phyloP scores from a whole-genome alignment of 2,797 vertebrate genomes.

The Myioborus miniatus region DNA sequence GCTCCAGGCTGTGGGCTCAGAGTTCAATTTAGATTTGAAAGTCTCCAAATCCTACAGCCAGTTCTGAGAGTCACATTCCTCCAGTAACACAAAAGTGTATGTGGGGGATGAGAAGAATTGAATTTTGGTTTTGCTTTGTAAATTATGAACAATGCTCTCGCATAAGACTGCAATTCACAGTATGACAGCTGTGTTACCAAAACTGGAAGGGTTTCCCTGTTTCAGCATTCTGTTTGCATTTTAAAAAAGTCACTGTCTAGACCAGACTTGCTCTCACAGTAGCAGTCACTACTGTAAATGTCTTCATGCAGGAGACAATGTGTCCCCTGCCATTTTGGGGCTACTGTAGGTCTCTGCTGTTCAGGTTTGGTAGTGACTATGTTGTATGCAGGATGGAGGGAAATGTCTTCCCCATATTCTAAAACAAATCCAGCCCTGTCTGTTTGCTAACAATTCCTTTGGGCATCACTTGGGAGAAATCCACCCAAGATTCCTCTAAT shows the following conservation, averaged over 20 bases:
- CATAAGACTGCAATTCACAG: constrained; percentile 18
- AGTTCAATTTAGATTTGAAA: constrained; percentile 5
- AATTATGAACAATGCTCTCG: constrained; percentile 34
- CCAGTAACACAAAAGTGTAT: background rate
- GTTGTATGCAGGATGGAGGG: background rate
- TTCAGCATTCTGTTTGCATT: constrained; percentile 34
- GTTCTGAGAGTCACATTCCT: background rate
- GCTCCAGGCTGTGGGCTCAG: background rate
- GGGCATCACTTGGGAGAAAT: background rate
- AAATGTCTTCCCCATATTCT: background rate
- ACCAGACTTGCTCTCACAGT: constrained; percentile 3
- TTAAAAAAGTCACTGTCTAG: constrained; percentile 27
- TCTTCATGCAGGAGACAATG: background rate
- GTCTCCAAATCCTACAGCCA: background rate
- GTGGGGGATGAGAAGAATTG: background rate
- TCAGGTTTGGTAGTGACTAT: background rate
- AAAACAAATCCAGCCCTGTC: background rate
- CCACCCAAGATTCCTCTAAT: background rate
- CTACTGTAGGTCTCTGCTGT: background rate
- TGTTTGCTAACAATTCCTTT: background rate
- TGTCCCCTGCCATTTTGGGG: background rate
- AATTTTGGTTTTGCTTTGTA: constrained; percentile 40
- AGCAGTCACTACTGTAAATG: background rate
- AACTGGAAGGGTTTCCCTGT: constrained; percentile 50
- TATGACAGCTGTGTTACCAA: constrained; percentile 52